Evolutionary conservation across 2,888 invertebrate species (phyloP), one percentile per base, ranked within the genome.

Genomic region (Nowickia ferox): DNA sequence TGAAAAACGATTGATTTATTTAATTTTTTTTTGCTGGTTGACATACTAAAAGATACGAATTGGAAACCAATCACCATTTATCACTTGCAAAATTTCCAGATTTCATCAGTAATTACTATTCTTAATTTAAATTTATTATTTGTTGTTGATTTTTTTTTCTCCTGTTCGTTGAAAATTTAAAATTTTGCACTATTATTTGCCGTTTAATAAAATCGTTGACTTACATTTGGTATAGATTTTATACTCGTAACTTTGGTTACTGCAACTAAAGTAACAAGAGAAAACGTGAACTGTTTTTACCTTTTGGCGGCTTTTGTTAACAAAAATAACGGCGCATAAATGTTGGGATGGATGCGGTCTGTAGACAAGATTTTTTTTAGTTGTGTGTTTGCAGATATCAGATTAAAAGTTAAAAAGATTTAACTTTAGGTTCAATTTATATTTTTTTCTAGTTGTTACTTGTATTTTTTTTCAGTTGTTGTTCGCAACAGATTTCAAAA

Each of bases 271-370:
- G 19, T 68, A 69, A 38, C 51, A 66, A 71, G 57, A 69, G 71
- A 86, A 83, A 86, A 83, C 86, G 83, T 86, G 83, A 83, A 86
- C 69, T 76, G 44, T 69, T 81, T 80, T 68, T 75, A 83, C 40
- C 83, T 83, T 61, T 83, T 83, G 79, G 75, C 77, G 83, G 85
- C 71, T 69, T 81, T 74, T 59, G 38, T 9, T 30, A 78, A 77
- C 57, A 76, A 71, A n/a, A 53, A 79, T 79, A 86, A 72, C 69
- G 74, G 72, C 69, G 74, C 57, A 44, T 38, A 65, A 38, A 57
- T 55, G 71, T 38, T 71, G 66, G 71, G 19, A 59, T 68, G 68
- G 15, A 44, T 81, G 68, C 10, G 30, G 75, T 53, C 17, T 66
- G 10, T 22, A 59, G 59, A 59, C 61, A 75, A 75, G 40, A 57